Evolutionary conservation across 2,888 invertebrate species (phyloP), one percentile per base, ranked within the genome.

Genomic region (Dynastes maya): DNA sequence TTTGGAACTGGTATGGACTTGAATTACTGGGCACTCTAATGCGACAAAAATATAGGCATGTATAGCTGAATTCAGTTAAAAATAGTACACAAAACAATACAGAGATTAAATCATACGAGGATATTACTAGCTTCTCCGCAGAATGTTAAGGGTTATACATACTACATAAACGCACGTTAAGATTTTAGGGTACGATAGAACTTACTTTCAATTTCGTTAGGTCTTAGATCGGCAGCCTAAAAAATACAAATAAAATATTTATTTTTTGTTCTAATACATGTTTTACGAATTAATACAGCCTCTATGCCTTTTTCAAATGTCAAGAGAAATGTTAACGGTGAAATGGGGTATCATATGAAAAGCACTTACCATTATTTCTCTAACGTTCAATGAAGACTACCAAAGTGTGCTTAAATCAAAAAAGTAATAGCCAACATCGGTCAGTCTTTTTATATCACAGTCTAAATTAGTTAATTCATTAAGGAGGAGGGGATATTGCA

Each of bases 171-270:
- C 8, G 45, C 45, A 45, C 45, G 45, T 11, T 45, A 45, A 45
- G 8, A 45, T 45, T 45, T 8, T 11, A 45, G 45, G 45, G 11
- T 11, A 2, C 8, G 45, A 37, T 22, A 3, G 13, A 77, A 75
- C 86, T 84, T 84, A 87, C 87, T 80, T 81, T 88, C 87, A 70
- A 86, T 70, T 81, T 88, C 88, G 9, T 77, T 79, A 64, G 83
- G 83, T 81, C 84, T 87, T 27, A 88, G 80, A 53, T 87, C 87
- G 45, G 84, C 80, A 85, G 84, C 81, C 86, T 86, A 80, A 67
- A 68, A 51, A 37, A 9, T 37, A 5, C 32, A 5, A 64, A 55
- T 40, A 70, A 70, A 65, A 61, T 40, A 71, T 53, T 76, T 29
- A 76, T 29, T 40, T 74, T 67, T 13, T 45, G 22, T 37, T 37